Base-by-base conservation (phyloP, 1,140 invertebrate genomes). In the Cotesia typhae region DNA sequence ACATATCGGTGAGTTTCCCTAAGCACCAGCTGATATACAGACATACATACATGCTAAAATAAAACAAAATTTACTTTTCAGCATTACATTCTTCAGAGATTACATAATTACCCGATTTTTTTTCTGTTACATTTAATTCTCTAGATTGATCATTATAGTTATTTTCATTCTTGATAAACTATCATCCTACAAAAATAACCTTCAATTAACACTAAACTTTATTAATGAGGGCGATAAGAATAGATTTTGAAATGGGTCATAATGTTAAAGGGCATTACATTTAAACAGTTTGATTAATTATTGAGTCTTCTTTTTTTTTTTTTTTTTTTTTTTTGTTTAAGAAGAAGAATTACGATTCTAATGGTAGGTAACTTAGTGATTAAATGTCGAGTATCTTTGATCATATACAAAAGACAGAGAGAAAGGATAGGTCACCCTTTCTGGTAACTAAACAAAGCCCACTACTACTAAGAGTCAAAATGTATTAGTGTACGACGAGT, bases 341-440 rank as follows among this genome's bases (percentile, higher is more conserved):
- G 28, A 36, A 36, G 9, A 61, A 28, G 28, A 28, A 28, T 28
- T 28, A 28, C 28, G 28, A 61, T 20, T 6, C 28, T 35, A 61
- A 20, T 66, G 20, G 20, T 66, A 51, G 4, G 2, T 37, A 57
- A 53, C 51, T 36, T 36, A 3, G 17, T 14, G n/a, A 66, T 14
- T 10, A 57, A 12, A 60, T 20, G 14, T 60, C 38, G 51, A 55
- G 20, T 17, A 17, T 41, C 4, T 65, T 20, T 53, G 70, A 77
- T 79, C 83, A 84, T 83, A 82, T 81, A 82, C 81, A 77, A 81
- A 81, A 75, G 77, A 75, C 76, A 76, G 76, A 76, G 80, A 79
- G 76, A 81, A 75, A 80, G 80, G 80, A 76, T 77, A 77, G 76
- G 75, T 59, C 6, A 71, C 68, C 37, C 71, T 51, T 75, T 70